A percentile compares a stretch with the other conserved stretches of the same genome.
Conservation (phyloP, 2,113 vertebrate species). For the Etheostoma cragini region DNA sequence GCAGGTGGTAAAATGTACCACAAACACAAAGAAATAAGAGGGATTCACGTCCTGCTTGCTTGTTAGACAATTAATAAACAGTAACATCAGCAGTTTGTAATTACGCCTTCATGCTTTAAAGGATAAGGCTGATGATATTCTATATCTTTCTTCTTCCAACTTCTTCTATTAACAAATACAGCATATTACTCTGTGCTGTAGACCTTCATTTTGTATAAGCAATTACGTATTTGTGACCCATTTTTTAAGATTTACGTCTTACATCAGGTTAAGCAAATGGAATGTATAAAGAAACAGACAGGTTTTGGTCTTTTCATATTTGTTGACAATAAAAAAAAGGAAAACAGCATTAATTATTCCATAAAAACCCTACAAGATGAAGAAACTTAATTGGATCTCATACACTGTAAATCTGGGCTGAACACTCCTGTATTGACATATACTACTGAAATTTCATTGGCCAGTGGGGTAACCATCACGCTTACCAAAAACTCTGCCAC, state of each 20-base stretch:
- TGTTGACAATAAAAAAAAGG: background rate
- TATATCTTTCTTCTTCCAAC: background rate
- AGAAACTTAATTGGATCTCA: background rate
- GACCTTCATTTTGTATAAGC: background rate
- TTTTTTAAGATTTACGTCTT: background rate
- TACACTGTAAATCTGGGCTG: too few relatives aligned
- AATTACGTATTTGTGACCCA: background rate
- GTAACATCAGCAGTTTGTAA: background rate
- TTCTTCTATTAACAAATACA: background rate
- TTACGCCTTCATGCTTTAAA: background rate
- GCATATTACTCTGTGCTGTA: background rate
- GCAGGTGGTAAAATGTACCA: constrained; percentile 8
- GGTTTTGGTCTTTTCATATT: background rate
- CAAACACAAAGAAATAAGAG: background rate
- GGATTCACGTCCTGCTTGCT: background rate
- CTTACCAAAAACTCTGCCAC: background rate
- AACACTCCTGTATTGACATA: background rate
- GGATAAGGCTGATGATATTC: background rate
- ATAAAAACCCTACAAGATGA: background rate
- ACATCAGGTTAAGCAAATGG: background rate
- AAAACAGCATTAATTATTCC: background rate
- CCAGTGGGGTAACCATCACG: background rate
- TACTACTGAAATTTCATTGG: background rate
- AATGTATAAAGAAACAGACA: too few relatives aligned
- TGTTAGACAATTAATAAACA: constrained; percentile 7